Evolutionary conservation across 2,888 invertebrate genomes (phyloP).

Genomic region (Ectemnius lituratus): DNA sequence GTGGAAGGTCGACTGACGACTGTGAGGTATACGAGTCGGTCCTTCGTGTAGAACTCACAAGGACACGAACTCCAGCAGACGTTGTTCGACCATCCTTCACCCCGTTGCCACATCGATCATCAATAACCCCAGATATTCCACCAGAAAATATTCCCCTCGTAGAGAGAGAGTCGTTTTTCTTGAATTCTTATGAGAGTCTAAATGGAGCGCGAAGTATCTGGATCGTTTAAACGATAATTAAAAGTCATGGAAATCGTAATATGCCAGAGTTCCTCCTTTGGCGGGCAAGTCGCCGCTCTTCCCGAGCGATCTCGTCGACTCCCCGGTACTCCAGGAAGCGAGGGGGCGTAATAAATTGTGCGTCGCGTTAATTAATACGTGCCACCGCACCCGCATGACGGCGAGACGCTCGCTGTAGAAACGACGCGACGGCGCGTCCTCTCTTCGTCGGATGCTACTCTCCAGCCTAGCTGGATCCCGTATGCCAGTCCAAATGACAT

Average conservation of each 20-base stretch:
- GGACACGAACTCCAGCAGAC: slow-evolving; percentile 15
- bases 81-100: slow-evolving; percentile 12
- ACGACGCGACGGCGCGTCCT: slow-evolving; percentile 1
- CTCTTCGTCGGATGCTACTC: slow-evolving; percentile 28
- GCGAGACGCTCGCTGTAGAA: slow-evolving; percentile 18
- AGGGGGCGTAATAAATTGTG: slow-evolving; percentile 44
- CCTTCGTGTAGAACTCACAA: slow-evolving; percentile 23
- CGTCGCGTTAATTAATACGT: slow-evolving; percentile 51
- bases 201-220: too few relatives aligned
- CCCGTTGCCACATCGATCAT: slow-evolving; percentile 6
- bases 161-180: not conserved
- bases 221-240: too few relatives aligned
- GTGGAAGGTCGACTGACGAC: slow-evolving; percentile 37
- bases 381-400: slow-evolving; percentile 54
- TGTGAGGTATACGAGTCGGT: slow-evolving; percentile 8
- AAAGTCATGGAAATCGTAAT: too few relatives aligned
- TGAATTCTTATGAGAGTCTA: not conserved
- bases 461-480: slow-evolving; percentile 23
- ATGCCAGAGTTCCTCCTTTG: too few relatives aligned
- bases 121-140: too few relatives aligned
- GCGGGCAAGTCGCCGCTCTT: slow-evolving; percentile 24
- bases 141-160: too few relatives aligned
- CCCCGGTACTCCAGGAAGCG: slow-evolving; percentile 26
- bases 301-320: slow-evolving; percentile 35
- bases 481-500: slow-evolving; percentile 11